Conservation (phyloP, 1,140 invertebrate genomes). For the Drosophila aff. region DNA sequence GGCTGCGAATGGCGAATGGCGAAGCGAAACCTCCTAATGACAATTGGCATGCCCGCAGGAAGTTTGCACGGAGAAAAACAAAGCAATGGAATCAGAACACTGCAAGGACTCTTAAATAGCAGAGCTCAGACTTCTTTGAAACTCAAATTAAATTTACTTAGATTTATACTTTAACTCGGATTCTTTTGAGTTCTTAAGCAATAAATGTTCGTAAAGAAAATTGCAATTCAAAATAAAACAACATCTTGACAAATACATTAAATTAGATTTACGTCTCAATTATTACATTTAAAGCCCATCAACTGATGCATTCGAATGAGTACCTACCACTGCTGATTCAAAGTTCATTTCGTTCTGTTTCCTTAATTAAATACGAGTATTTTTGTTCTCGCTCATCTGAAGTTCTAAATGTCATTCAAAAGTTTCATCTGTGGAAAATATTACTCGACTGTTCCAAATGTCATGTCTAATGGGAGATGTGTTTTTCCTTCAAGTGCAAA, state of each 20-base stretch:
- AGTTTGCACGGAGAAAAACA: conserved; percentile 9
- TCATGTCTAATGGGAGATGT: conserved; percentile 1
- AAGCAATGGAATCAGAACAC: background rate
- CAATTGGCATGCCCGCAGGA: conserved; percentile 56
- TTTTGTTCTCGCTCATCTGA: background rate
- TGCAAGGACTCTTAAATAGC: background rate
- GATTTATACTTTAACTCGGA: background rate
- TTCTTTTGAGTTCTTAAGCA: background rate
- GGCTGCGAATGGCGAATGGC: conserved; percentile 13
- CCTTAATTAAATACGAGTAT: background rate
- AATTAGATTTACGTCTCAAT: background rate
- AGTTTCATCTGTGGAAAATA: background rate
- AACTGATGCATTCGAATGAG: background rate
- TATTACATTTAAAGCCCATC: background rate
- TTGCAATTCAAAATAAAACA: background rate
- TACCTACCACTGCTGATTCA: background rate
- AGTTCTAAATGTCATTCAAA: background rate
- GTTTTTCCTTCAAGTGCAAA: conserved; percentile 2
- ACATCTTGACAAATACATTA: background rate
- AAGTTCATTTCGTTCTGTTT: background rate
- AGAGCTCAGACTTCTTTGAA: too few species aligned
- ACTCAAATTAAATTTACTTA: too few species aligned
- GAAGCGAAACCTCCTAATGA: conserved; percentile 58
- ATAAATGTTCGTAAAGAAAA: background rate
- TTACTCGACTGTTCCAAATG: background rate